Evolutionary conservation across 2,113 vertebrate species (phyloP).

Genomic region (Pavo muticus): DNA sequence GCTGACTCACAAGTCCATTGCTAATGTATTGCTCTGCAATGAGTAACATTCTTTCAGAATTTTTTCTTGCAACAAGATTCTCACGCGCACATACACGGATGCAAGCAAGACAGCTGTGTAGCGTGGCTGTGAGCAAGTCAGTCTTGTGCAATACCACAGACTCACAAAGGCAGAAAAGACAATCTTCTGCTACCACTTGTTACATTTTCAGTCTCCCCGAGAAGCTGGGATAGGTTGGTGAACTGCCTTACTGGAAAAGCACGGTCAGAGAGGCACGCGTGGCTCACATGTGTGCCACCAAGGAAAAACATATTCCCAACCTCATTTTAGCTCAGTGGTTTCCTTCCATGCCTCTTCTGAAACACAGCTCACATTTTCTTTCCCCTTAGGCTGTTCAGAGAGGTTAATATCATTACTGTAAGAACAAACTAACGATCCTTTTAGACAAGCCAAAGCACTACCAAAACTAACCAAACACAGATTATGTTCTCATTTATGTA

Average conservation of each 20-base stretch:
- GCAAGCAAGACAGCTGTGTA: neutral
- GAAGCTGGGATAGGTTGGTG: neutral
- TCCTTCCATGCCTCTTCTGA: neutral
- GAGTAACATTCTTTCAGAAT: neutral
- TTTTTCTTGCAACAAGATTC: neutral
- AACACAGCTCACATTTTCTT: neutral
- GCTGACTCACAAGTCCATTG: neutral
- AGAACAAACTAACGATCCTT: neutral
- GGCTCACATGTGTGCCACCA: neutral
- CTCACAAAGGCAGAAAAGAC: neutral
- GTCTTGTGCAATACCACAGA: neutral
- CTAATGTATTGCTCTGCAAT: neutral
- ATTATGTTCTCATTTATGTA: neutral
- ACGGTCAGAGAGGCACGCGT: neutral
- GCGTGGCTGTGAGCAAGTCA: neutral
- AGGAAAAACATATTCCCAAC: neutral
- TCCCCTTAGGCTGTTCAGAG: neutral
- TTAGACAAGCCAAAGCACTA: neutral
- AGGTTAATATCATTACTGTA: neutral
- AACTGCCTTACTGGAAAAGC: neutral
- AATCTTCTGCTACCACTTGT: neutral
- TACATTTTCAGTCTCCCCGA: neutral
- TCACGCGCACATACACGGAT: too few species aligned
- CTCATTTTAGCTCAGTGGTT: neutral
- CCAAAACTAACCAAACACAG: neutral